Evolutionary conservation across 1,140 invertebrate species (phyloP).

Genomic region (Cyclargus thomasi): DNA sequence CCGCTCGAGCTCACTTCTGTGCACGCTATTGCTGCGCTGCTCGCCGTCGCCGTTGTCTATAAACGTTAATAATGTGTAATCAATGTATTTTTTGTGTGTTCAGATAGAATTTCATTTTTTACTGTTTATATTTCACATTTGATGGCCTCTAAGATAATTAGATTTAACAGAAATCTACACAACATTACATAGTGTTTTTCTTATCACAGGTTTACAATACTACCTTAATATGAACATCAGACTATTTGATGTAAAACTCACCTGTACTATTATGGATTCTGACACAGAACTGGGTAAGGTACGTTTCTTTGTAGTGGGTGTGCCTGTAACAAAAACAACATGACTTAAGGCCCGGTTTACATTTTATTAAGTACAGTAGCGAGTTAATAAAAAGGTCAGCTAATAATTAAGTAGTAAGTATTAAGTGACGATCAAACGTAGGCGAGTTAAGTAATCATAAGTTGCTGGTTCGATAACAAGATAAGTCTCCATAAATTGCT

Average conservation of each 20-base stretch:
- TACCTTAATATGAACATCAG: background rate
- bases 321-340: conserved; percentile 30
- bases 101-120: too few species aligned
- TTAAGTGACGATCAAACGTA: too few species aligned
- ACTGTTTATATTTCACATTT: too few species aligned
- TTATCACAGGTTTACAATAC: background rate
- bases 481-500: too few species aligned
- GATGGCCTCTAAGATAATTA: too few species aligned
- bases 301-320: conserved; percentile 47
- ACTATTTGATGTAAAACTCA: conserved; percentile 16
- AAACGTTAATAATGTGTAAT: conserved; percentile 21
- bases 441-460: too few species aligned
- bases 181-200: background rate
- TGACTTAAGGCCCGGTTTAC: too few species aligned
- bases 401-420: too few species aligned
- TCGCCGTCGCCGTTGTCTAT: conserved; percentile 41
- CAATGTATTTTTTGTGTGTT: background rate
- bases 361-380: too few species aligned
- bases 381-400: too few species aligned
- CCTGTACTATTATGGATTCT: conserved; percentile 50
- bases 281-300: conserved; percentile 39
- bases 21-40: conserved; percentile 27
- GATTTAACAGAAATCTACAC: too few species aligned
- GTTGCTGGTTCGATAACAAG: too few species aligned
- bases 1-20: conserved; percentile 24